Percentiles rank a stretch among this genome's conserved stretches.
These are phyloP conservation scores for Lycaon pictus DNA, from an alignment of 2,113 vertebrate genomes.

Conservation along the genomic window DNA sequence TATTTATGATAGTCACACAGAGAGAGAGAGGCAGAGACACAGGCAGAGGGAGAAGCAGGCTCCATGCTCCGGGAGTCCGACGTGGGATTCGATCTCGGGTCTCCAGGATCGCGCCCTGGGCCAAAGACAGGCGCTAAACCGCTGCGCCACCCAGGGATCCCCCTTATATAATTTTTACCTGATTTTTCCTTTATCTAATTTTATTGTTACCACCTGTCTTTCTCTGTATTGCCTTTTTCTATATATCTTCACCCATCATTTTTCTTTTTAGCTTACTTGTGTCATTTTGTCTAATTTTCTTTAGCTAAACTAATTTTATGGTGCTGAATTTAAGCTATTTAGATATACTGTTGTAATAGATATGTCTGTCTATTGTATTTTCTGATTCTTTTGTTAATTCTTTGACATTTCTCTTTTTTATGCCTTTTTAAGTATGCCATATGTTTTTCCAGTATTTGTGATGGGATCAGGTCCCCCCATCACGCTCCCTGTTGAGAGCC, in stretches of 20 bases:
- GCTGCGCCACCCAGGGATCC: too few species aligned
- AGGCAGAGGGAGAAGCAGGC: too few species aligned
- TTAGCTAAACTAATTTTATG: neutral
- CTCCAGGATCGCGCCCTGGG: too few species aligned
- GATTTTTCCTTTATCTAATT: neutral
- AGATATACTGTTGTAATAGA: neutral
- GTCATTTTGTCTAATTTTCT: neutral
- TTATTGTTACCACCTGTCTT: neutral
- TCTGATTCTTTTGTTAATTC: neutral
- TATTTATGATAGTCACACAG: too few species aligned
- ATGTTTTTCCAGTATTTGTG: neutral
- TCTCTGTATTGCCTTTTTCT: neutral
- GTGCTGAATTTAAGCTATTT: constrained; percentile 2
- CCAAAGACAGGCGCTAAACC: too few species aligned
- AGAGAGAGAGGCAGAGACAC: too few species aligned
- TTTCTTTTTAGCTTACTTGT: neutral
- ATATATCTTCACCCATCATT: neutral
- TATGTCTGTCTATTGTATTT: neutral
- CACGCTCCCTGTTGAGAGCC: too few species aligned
- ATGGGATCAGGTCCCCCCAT: too few species aligned
- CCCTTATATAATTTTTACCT: neutral
- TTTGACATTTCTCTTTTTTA: neutral
- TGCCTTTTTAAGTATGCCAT: neutral
- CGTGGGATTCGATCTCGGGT: too few species aligned
- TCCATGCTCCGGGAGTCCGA: too few species aligned